Conservation (phyloP, 2,797 vertebrate species). For the Hypotaenidia okinawae region DNA sequence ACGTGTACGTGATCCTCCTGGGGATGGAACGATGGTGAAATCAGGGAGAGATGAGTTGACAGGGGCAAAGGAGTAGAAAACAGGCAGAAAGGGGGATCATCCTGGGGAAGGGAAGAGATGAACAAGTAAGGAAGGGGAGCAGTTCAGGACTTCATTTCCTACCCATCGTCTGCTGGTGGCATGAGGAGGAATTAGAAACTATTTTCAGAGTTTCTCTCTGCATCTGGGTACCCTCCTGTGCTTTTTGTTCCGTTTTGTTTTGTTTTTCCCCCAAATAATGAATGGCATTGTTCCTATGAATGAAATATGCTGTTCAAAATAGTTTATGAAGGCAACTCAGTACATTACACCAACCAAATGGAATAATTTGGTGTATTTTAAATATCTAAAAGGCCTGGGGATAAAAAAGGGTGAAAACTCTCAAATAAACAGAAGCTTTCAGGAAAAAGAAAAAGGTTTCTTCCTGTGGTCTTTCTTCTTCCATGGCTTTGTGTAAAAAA, state of each 20-base stretch:
- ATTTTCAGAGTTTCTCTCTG: background rate
- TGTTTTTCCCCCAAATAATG: background rate
- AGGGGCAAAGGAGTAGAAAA: background rate
- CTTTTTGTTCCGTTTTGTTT: background rate
- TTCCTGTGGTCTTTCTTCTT: background rate
- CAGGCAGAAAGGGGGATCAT: background rate
- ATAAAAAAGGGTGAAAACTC: background rate
- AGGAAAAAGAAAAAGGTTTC: background rate
- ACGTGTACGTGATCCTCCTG: accelerated
- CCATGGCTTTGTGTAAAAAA: background rate
- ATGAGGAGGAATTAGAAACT: background rate
- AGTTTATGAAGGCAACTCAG: background rate
- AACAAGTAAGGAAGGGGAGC: background rate
- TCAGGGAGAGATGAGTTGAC: background rate
- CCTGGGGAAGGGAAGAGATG: background rate
- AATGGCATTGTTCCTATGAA: background rate
- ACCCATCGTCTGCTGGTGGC: background rate
- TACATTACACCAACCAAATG: background rate
- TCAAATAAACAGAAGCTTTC: background rate
- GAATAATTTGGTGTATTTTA: background rate
- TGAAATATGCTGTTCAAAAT: background rate
- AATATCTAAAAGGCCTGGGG: background rate
- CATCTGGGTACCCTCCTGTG: background rate
- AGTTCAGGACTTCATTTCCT: background rate
- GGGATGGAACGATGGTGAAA: background rate